phyloP scores from a whole-genome alignment of 1,140 invertebrate genomes.

The Campoletis sonorensis region DNA sequence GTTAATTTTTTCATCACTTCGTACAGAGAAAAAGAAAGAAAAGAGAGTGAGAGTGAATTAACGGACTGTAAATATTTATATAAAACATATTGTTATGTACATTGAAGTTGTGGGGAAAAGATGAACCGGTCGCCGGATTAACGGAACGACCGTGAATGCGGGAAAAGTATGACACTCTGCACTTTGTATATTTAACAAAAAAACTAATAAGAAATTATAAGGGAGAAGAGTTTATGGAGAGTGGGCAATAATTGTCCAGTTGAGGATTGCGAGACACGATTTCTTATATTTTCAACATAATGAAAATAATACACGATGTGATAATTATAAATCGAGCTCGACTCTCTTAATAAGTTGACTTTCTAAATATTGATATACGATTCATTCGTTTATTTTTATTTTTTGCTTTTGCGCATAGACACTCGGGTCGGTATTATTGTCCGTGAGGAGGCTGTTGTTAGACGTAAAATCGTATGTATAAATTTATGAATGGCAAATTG shows the following conservation, averaged over 20 bases:
- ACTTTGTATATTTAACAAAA: constrained; percentile 14
- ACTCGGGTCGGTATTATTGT: constrained; percentile 20
- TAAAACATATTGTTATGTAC: constrained; percentile 32
- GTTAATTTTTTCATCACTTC: too few species aligned
- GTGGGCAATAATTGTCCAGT: constrained; percentile 26
- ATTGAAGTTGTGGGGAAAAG: constrained; percentile 20
- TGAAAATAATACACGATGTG: constrained; percentile 58
- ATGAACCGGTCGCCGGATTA: not conserved
- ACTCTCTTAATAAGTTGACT: constrained; percentile 43
- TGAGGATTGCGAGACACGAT: constrained; percentile 15
- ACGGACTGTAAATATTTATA: constrained; percentile 47
- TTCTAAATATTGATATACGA: not conserved
- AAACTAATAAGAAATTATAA: constrained; percentile 30
- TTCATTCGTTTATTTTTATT: constrained; percentile 29
- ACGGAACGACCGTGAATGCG: not conserved
- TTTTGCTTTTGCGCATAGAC: not conserved
- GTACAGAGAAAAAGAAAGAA: too few species aligned
- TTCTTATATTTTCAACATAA: constrained; percentile 46
- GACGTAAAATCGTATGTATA: constrained; percentile 32
- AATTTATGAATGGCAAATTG: not conserved
- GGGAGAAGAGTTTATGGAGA: constrained; percentile 11
- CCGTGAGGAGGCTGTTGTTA: constrained; percentile 15
- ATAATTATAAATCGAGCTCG: constrained; percentile 55
- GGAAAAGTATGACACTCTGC: not conserved
- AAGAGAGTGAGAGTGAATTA: not conserved